These are phyloP conservation scores for Eolophus roseicapilla DNA, from an alignment of 2,113 vertebrate genomes.

Conservation along the genomic window DNA sequence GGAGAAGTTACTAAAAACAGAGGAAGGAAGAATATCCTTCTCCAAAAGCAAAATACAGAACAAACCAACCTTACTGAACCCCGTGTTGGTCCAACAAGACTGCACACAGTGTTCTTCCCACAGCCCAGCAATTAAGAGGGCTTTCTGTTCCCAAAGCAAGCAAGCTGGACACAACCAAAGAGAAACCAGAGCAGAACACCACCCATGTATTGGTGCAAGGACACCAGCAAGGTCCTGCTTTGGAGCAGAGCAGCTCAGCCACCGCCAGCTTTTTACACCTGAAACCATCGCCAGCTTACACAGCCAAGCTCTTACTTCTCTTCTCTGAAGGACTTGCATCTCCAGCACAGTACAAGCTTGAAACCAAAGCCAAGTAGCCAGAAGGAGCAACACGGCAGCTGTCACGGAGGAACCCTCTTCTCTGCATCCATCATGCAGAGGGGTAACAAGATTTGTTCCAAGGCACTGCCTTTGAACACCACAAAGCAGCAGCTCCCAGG, in stretches of 20 bases:
- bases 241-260: background rate
- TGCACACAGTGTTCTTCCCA: background rate
- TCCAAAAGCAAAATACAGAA: background rate
- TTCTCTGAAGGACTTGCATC: background rate
- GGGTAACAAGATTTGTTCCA: background rate
- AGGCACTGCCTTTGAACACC: background rate
- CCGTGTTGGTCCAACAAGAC: accelerated
- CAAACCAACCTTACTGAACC: background rate
- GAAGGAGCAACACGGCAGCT: background rate
- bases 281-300: background rate
- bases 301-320: accelerated
- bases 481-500: background rate
- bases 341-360: background rate
- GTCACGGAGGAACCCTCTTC: background rate
- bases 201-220: background rate
- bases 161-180: background rate
- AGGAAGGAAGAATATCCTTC: background rate
- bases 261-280: accelerated
- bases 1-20: background rate
- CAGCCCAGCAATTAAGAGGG: background rate
- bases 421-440: background rate
- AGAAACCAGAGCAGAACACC: background rate
- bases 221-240: background rate
- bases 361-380: background rate
- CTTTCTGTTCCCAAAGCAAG: background rate